phyloP scores from a whole-genome alignment of 2,113 vertebrate genomes.

The Pelecanus crispus region DNA sequence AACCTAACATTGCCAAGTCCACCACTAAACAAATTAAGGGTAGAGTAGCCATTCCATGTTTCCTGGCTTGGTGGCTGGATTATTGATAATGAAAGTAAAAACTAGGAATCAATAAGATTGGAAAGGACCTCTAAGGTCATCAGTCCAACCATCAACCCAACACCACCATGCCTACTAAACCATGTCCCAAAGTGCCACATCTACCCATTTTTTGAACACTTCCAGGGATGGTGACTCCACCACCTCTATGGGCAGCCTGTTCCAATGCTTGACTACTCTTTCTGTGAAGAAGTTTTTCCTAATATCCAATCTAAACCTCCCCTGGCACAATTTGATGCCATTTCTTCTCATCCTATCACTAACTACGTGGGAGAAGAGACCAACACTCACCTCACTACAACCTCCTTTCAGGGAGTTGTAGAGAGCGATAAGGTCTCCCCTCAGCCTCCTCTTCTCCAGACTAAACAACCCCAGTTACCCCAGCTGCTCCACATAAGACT shows the following conservation, averaged over 20 bases:
- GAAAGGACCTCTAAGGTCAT: background rate
- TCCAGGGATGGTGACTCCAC: background rate
- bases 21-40: no score
- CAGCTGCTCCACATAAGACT: background rate
- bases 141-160: background rate
- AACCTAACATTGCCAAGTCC: no score
- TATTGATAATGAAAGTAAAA: no score
- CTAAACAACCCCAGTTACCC: background rate
- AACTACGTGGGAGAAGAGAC: background rate
- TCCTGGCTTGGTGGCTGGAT: no score
- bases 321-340: background rate
- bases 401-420: background rate
- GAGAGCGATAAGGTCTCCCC: background rate
- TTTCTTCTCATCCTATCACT: background rate
- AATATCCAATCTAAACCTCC: background rate
- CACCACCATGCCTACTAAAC: background rate
- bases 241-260: background rate
- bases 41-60: no score
- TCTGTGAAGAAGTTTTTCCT: background rate
- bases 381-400: background rate
- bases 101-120: no score
- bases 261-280: background rate
- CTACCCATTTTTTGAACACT: background rate
- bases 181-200: background rate
- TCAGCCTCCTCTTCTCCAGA: background rate